Base-by-base conservation (phyloP, 2,797 vertebrate genomes). In the Oryzias dopingdopingensis region DNA sequence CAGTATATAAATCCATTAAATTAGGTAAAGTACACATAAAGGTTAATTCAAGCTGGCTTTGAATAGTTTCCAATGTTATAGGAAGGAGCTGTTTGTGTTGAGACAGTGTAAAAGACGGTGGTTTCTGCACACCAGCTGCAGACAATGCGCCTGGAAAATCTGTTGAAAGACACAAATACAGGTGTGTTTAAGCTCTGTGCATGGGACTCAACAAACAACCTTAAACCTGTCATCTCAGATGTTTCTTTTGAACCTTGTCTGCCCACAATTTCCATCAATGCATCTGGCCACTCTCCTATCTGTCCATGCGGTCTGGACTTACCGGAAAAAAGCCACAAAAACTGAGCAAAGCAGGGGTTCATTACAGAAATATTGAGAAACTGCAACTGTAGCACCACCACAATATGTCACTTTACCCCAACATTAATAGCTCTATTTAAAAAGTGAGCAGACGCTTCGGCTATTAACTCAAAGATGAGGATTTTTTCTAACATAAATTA, bases 281-380 rank as follows among this genome's bases (percentile, higher is more conserved):
- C 44, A 58, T 63, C 55, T 72, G 59, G 5, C 59, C 56, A 60
- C 59, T 57, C 42, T 0, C 65, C 66, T 60, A 44, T 80, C 63
- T 63, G 16, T 67, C 61, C 66, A 40, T 78, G 79, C 79, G 82
- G 83, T 83, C 65, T 61, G 76, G 62, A 68, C 44, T 83, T 86
- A 83, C 79, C 77, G 81, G 82, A 82, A 85, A 66, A 44, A 79
- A 76, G 67, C 79, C 73, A 73, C 73, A 73, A 70, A 60, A 50
- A 57, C 50, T 22, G 63, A 58, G 64, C 72, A 72, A 80, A 72
- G 72, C 60, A 41, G 61, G 75, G 60, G 67, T 86, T 83, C 49
- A 76, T 86, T 86, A 80, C 82, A 77, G 65, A 74, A 61, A 52
- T 56, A 59, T 1, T 54, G 49, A 74, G 59, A 81, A 63, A 66